phyloP scores from a whole-genome alignment of 2,113 vertebrate species.

The Oostethus manadensis region DNA sequence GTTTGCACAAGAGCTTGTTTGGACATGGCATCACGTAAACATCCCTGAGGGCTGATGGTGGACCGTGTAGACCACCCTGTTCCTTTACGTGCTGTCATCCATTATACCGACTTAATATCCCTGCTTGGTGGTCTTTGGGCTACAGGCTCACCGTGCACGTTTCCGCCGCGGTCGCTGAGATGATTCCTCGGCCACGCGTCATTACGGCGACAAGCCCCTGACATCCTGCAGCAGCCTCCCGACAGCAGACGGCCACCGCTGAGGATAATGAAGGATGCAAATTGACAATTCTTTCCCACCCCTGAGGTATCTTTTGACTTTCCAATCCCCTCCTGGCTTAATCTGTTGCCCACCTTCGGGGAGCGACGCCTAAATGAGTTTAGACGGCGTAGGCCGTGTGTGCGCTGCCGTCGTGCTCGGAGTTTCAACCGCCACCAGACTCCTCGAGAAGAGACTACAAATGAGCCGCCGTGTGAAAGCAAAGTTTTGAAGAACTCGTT shows the following conservation, averaged over 20 bases:
- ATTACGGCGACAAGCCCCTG: slow-evolving; percentile 63
- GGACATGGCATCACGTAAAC: no score
- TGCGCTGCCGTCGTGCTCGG: slow-evolving; percentile 26
- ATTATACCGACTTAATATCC: slow-evolving; percentile 16
- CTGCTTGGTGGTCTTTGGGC: slow-evolving; percentile 21
- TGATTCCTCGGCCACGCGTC: slow-evolving; percentile 64
- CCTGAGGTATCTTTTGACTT: slow-evolving; percentile 6
- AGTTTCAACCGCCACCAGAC: slow-evolving; percentile 35
- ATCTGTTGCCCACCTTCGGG: slow-evolving; percentile 40
- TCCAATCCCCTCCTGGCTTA: slow-evolving; percentile 16
- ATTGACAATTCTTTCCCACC: slow-evolving; percentile 34
- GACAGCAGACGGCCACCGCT: slow-evolving; percentile 35
- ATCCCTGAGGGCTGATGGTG: no score
- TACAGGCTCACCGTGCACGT: slow-evolving; percentile 39
- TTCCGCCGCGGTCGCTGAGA: slow-evolving; percentile 67
- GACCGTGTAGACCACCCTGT: not conserved
- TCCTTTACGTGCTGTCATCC: slow-evolving; percentile 8
- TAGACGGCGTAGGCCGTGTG: slow-evolving; percentile 32
- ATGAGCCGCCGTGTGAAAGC: slow-evolving; percentile 35
- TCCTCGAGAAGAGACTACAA: slow-evolving; percentile 37
- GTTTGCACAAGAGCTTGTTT: no score
- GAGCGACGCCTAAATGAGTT: slow-evolving; percentile 46
- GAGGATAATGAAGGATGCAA: slow-evolving; percentile 45
- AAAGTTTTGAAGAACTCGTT: slow-evolving; percentile 8
- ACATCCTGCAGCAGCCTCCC: slow-evolving; percentile 42